Base-by-base conservation (phyloP, 2,888 invertebrate species). In the Tenthredo livida region DNA sequence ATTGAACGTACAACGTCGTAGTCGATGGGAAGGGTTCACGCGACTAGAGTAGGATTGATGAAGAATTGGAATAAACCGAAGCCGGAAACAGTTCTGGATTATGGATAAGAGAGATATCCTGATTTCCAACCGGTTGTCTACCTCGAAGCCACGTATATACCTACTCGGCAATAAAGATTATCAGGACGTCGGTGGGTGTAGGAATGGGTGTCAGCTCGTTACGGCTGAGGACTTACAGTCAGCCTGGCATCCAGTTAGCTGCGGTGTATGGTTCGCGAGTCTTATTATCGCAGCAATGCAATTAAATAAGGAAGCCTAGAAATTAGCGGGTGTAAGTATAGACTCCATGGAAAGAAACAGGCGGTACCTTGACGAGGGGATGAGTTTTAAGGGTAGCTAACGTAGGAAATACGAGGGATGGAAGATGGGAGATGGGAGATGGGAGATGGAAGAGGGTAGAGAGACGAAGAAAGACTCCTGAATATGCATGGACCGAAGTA, bases 291-390 rank as follows among this genome's bases (percentile, higher is more conserved):
- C 87, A 88, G 85, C 87, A 89, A 87, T 89, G 91, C 92, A 92
- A 92, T 92, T 93, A 92, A 92, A 92, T 91, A 90, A 92, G 91
- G 90, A 91, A 91, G 91, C 87, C 91, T 90, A 91, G 92, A 91
- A 92, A 92, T 92, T 92, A 92, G 91, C 90, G 91, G 91, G 90
- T 89, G 89, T 91, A 92, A 92, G 90, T 92, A 92, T 92, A 92
- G 91, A 90, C 90, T 89, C 77, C 86, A 73, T 82, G 40, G 43
- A 70, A 83, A 83, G 67, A 83, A 83, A 83, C 83, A 83, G 83
- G 67, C 83, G 83, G 67, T 21, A 47, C 67, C 80, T 47, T 47
- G 86, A 86, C 65, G 84, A 70, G 78, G 58, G 67, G 33, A 70
- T 67, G 86, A 87, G 33, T 15, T 40, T 47, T 29, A 70, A 83